These are phyloP conservation scores for Melanerpes aurifrons DNA, from an alignment of 2,113 vertebrate genomes.

Conservation along the genomic window DNA sequence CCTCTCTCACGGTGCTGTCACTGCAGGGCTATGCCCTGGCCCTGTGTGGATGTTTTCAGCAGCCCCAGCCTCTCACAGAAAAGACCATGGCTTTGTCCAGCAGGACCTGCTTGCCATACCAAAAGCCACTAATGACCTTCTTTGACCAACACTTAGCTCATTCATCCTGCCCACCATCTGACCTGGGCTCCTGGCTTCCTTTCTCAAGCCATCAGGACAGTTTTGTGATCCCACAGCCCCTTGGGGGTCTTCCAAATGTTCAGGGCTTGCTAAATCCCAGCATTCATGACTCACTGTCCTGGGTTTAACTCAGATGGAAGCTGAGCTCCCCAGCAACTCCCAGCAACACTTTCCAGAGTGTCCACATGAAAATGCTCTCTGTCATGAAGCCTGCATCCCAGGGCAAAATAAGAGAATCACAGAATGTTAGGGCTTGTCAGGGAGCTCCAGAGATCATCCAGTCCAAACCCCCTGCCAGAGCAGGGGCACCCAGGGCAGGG, in stretches of 20 bases:
- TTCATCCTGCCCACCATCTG: neutral
- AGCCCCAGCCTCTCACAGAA: neutral
- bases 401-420: neutral
- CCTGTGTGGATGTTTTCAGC: accelerated
- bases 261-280: neutral
- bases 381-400: neutral
- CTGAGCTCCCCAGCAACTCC: neutral
- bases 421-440: too few relatives aligned
- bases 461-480: too few relatives aligned
- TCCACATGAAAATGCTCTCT: neutral
- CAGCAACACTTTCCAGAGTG: neutral
- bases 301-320: too few relatives aligned
- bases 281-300: neutral
- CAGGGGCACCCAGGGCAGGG: too few relatives aligned
- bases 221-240: neutral
- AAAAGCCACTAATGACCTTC: neutral
- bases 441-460: too few relatives aligned
- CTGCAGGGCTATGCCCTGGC: neutral
- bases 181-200: neutral
- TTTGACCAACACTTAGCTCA: neutral
- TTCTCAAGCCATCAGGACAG: neutral
- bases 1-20: neutral
- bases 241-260: neutral
- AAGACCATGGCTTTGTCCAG: neutral
- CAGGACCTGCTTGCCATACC: neutral